phyloP scores from a whole-genome alignment of 2,797 vertebrate species.

The Parauchenoglanis punctatus region DNA sequence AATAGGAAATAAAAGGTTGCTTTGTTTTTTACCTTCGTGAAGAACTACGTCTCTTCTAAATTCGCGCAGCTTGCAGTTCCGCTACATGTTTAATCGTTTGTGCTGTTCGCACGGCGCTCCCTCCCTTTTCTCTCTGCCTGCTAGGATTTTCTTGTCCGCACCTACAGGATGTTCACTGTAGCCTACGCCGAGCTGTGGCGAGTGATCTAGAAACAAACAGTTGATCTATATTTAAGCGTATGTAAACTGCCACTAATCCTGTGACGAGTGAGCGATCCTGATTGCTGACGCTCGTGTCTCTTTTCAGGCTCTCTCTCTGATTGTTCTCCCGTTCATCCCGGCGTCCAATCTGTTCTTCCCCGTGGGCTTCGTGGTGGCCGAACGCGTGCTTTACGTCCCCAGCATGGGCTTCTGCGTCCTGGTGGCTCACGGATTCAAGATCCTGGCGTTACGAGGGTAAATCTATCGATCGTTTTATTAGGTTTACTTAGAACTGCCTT shows the following conservation, averaged over 20 bases:
- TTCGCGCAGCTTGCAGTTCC: neutral
- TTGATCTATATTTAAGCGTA: neutral
- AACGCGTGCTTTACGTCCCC: slow-evolving; percentile 94
- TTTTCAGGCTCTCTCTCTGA: slow-evolving; percentile 89
- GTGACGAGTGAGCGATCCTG: neutral
- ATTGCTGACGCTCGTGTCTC: neutral
- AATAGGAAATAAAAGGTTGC: neutral
- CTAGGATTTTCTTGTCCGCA: neutral
- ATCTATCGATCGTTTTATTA: slow-evolving; percentile 23
- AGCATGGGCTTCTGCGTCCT: slow-evolving; percentile 99
- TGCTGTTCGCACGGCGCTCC: neutral
- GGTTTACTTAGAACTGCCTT: neutral
- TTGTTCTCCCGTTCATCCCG: slow-evolving; percentile 93
- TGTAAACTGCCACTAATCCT: neutral
- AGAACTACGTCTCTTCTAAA: neutral
- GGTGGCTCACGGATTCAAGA: slow-evolving; percentile 92
- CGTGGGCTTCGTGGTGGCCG: slow-evolving; percentile 96
- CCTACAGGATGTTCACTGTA: neutral
- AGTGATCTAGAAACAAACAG: no score
- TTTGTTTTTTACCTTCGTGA: neutral
- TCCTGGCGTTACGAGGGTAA: slow-evolving; percentile 86
- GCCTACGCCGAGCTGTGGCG: neutral
- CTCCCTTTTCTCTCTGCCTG: no score
- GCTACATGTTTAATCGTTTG: neutral
- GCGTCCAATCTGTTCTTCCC: slow-evolving; percentile 98